Evolutionary conservation across 2,113 vertebrate species (phyloP), one percentile per base, ranked within the genome.

Genomic region (Cyrtonyx montezumae): DNA sequence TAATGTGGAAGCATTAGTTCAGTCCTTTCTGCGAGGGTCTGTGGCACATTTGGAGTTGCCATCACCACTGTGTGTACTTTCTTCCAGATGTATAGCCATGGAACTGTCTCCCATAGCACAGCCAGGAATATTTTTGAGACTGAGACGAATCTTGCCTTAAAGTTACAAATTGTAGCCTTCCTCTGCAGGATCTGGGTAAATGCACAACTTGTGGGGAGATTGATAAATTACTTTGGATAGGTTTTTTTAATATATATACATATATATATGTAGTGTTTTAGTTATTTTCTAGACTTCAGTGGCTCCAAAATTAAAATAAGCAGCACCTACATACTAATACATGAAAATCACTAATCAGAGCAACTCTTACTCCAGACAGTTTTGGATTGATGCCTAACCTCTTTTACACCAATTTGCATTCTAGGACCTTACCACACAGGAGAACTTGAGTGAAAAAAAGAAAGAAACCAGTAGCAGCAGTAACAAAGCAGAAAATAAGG

Each of bases 341-440:
- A 8, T 30, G 79, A 42, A 93, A 49, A 26, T 34, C 7, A 6
- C 21, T 51, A 43, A 56, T 23, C 20, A 36, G 36, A 80, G 48
- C 8, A 68, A 75, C 32, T 8, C 16, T 36, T 19, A 45, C 55
- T 58, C 34, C 43, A 56, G 23, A 32, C 32, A 28, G 20, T 42
- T 51, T 49, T 32, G 22, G 46, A 5, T 7, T 20, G 56, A 11
- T 11, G 23, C 6, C 11, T 80, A 40, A 90, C 25, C 10, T 81
- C 76, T 55, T 45, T 53, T 61, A 10, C 85, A 59, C 20, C 76
- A 19, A 90, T 91, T 74, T 96, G 22, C 96, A 9, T 97, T 97
- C 79, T 86, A 99, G 99, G 98, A 99, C 81, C 91, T 90, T 5
- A 95, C 97, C 66, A 97, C 97, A 4, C 94, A 94, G 80, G 94